A percentile compares a stretch with the other conserved stretches of the same genome.
phyloP scores from a whole-genome alignment of 2,113 vertebrate species.

The Hippocampus zosterae region DNA sequence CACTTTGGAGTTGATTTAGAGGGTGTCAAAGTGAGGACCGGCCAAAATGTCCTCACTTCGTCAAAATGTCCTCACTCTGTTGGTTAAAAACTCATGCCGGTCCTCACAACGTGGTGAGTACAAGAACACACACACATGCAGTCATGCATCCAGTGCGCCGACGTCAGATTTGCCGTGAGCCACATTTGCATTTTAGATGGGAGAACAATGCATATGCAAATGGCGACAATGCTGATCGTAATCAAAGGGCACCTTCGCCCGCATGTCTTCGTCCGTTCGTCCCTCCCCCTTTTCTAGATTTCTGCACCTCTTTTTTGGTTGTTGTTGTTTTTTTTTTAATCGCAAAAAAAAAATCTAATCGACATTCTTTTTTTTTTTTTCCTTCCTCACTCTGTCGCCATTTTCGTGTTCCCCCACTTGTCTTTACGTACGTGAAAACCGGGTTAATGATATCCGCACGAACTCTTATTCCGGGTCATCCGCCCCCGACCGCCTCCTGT shows the following conservation, averaged over 20 bases:
- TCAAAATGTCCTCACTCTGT: too few species aligned
- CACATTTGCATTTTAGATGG: slow-evolving; percentile 63
- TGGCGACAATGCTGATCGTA: slow-evolving; percentile 63
- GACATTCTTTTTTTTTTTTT: slow-evolving; percentile 24
- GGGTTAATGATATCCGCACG: slow-evolving; percentile 67
- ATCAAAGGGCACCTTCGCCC: slow-evolving; percentile 69
- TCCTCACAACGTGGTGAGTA: too few species aligned
- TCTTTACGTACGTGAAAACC: background rate
- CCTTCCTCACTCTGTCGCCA: slow-evolving; percentile 21
- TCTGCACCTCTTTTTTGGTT: slow-evolving; percentile 17
- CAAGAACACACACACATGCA: slow-evolving; percentile 14
- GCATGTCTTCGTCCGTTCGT: slow-evolving; percentile 24
- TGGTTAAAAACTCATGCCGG: too few species aligned
- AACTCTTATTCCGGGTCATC: slow-evolving; percentile 64
- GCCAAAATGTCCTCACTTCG: too few species aligned
- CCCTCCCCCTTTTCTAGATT: slow-evolving; percentile 21
- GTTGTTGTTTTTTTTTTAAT: slow-evolving; percentile 33
- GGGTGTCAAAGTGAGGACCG: too few species aligned
- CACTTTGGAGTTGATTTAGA: too few species aligned
- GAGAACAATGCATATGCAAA: slow-evolving; percentile 65
- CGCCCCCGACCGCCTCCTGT: background rate
- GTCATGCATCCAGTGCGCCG: slow-evolving; percentile 32
- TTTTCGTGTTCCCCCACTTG: background rate
- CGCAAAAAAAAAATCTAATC: background rate
- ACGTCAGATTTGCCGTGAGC: slow-evolving; percentile 44